phyloP scores from a whole-genome alignment of 2,113 vertebrate species.

The Anhinga rufa region DNA sequence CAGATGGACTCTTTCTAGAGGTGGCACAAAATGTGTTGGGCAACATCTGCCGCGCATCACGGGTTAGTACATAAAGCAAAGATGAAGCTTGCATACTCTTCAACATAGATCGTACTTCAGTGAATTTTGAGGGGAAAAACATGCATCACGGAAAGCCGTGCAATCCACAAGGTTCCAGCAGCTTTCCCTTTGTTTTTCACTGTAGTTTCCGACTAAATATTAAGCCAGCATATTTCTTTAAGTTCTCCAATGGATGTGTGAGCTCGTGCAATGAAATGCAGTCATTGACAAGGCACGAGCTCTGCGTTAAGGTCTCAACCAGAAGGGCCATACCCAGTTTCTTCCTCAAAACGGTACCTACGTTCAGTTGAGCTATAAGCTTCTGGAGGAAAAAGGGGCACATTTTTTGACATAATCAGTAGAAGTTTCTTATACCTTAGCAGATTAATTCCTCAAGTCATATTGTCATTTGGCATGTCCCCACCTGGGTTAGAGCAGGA shows the following conservation, averaged over 20 bases:
- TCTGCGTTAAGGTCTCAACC: neutral
- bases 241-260: neutral
- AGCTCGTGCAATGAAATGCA: neutral
- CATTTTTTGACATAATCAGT: neutral
- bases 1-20: neutral
- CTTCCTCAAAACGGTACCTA: neutral
- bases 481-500: neutral
- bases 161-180: neutral
- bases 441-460: neutral
- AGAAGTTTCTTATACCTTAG: neutral
- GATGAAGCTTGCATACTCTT: neutral
- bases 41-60: neutral
- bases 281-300: neutral
- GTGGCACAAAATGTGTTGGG: neutral
- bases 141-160: accelerated
- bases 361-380: neutral
- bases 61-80: neutral
- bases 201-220: neutral
- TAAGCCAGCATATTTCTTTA: neutral
- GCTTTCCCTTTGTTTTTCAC: neutral
- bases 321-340: neutral
- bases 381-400: neutral
- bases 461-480: neutral
- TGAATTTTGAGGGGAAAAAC: neutral
- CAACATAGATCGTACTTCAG: accelerated